phyloP scores from a whole-genome alignment of 2,888 invertebrate genomes.

The Spodoptera exigua region DNA sequence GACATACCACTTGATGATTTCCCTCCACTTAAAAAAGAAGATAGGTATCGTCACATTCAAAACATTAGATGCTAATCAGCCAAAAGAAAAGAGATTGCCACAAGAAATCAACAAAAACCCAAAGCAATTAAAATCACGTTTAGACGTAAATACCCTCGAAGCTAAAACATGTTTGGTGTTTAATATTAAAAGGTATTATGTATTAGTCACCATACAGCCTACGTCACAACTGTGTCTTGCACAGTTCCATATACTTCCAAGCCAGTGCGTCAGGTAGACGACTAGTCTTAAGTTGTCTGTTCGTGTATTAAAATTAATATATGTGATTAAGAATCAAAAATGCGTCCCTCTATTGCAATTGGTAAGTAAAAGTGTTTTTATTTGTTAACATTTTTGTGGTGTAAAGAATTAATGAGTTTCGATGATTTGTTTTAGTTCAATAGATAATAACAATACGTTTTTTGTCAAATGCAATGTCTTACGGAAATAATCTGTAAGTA shows the following conservation, averaged over 20 bases:
- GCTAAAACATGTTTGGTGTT: constrained; percentile 39
- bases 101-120: constrained; percentile 16
- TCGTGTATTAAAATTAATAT: constrained; percentile 29
- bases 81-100: too few relatives aligned
- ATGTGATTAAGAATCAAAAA: constrained; percentile 37
- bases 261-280: constrained; percentile 43
- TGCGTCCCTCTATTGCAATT: constrained; percentile 35
- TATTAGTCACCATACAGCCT: constrained; percentile 24
- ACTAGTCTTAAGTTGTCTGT: constrained; percentile 26
- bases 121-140: constrained; percentile 15
- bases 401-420: background rate
- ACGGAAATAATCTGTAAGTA: too few relatives aligned
- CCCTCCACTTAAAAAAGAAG: too few relatives aligned
- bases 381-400: constrained; percentile 12
- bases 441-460: background rate
- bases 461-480: background rate
- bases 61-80: too few relatives aligned
- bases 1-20: too few relatives aligned
- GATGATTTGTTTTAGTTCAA: background rate
- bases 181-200: constrained; percentile 38
- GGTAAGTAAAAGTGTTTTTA: constrained; percentile 40
- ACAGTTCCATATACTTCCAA: constrained; percentile 10
- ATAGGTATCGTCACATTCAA: too few relatives aligned
- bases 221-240: constrained; percentile 36
- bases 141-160: constrained; percentile 29